Evolutionary conservation across 2,113 vertebrate genomes (phyloP), one percentile per base, ranked within the genome.

Genomic region (Bujurquina vittata): DNA sequence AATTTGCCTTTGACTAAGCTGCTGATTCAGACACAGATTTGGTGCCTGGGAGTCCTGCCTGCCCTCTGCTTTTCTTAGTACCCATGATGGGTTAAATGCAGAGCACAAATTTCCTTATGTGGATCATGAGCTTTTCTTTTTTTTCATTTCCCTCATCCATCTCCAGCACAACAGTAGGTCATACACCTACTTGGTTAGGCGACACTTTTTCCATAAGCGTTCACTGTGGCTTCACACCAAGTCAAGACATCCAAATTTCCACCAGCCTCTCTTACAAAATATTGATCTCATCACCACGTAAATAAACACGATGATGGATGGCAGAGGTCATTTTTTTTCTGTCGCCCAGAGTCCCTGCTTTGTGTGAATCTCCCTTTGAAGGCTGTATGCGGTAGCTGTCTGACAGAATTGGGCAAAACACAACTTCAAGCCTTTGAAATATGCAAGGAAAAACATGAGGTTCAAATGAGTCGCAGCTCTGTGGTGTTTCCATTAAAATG

Each of bases 281-380:
- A 91, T 82, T 89, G 78, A 91, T 88, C 81, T 88, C 86, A 92
- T 67, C 78, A 83, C 82, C 35, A 65, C 57, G 81, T 87, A 83
- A 85, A 89, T 83, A 77, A 67, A 82, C 40, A 29, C 5, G 35
- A 62, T 88, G 86, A 88, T 83, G 81, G 89, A 88, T 90, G 88
- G 73, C 5, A 6, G 61, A 76, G 73, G 79, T 84, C 1, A 33
- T 84, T 80, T 89, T 37, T 37, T 75, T 78, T 80, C 40, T 75
- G 65, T 23, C 57, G 61, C 77, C 55, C 15, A 26, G 76, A 84
- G 61, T 37, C 67, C 75, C 67, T 22, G 20, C 73, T 86, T 80
- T 76, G 81, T 73, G 76, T 20, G 62, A 88, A 85, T 87, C 49
- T 75, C 15, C 63, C 83, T 86, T 84, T 87, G 75, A 75, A 78